phyloP scores from a whole-genome alignment of 2,113 vertebrate species.

The Diphyllodes magnificus region DNA sequence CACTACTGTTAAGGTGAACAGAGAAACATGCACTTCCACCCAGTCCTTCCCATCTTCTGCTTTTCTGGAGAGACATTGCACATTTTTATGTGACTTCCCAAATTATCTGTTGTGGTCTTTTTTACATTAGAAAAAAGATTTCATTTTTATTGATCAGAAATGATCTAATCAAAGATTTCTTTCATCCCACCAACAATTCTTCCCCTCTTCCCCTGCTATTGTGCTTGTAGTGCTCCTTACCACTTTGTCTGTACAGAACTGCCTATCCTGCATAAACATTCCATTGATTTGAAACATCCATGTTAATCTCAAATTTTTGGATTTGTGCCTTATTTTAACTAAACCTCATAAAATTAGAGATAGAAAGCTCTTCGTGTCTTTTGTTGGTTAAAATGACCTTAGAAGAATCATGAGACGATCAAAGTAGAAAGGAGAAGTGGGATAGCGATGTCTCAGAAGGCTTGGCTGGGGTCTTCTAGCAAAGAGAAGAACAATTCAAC shows the following conservation, averaged over 20 bases:
- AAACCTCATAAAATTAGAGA: not conserved
- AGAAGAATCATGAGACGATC: not conserved
- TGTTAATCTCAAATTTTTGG: not conserved
- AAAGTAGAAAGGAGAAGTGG: not conserved
- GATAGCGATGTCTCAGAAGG: not conserved
- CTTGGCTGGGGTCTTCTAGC: not conserved
- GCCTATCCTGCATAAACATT: not conserved
- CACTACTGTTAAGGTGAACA: not conserved
- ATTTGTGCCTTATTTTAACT: not conserved
- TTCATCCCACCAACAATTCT: not conserved
- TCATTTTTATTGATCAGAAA: not conserved
- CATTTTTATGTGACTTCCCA: not conserved
- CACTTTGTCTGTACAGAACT: not conserved
- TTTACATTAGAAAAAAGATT: not conserved
- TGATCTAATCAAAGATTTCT: not conserved
- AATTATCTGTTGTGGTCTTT: not conserved
- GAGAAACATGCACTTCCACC: not conserved
- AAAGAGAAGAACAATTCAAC: not conserved
- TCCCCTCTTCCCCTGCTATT: not conserved
- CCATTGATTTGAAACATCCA: not conserved
- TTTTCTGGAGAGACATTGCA: not conserved
- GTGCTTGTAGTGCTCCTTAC: not conserved
- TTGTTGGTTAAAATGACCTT: not conserved
- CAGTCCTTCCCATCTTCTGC: not conserved
- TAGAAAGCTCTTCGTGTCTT: not conserved